Percentiles rank a stretch among this genome's conserved stretches.
Conservation (phyloP, 1,140 invertebrate species). For the Conopomorpha cramerella region DNA sequence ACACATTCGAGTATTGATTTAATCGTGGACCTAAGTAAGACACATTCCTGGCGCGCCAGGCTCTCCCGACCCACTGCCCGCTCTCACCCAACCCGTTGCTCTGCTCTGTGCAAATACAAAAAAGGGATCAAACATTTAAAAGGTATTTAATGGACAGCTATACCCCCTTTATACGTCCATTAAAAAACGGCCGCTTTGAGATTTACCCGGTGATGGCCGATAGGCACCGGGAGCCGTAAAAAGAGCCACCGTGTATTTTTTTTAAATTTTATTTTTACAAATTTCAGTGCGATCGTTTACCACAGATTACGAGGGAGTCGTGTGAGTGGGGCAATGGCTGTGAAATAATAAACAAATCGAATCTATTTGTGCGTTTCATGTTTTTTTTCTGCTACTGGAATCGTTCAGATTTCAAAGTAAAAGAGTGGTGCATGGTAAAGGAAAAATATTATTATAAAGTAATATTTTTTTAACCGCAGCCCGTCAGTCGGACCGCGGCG, state of each 20-base stretch:
- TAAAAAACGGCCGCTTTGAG: slow-evolving; percentile 48
- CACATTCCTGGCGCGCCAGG: no score
- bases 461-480: no score
- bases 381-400: no score
- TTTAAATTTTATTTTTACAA: slow-evolving; percentile 34
- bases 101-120: slow-evolving; percentile 55
- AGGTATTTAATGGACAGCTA: slow-evolving; percentile 56
- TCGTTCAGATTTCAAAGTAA: no score
- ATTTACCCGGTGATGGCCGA: slow-evolving; percentile 28
- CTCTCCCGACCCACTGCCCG: neutral
- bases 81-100: slow-evolving; percentile 32
- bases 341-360: no score
- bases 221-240: neutral
- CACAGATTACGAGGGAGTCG: slow-evolving; percentile 20
- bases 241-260: slow-evolving; percentile 16
- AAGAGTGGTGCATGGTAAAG: no score
- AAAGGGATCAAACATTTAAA: slow-evolving; percentile 59
- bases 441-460: no score
- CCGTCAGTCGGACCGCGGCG: no score
- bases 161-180: slow-evolving; percentile 51
- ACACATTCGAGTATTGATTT: no score
- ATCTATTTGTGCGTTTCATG: no score
- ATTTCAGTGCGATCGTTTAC: slow-evolving; percentile 33
- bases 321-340: no score
- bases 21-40: no score